These are phyloP conservation scores for Marmota monax DNA, from an alignment of 2,113 vertebrate species.

Conservation along the genomic window DNA sequence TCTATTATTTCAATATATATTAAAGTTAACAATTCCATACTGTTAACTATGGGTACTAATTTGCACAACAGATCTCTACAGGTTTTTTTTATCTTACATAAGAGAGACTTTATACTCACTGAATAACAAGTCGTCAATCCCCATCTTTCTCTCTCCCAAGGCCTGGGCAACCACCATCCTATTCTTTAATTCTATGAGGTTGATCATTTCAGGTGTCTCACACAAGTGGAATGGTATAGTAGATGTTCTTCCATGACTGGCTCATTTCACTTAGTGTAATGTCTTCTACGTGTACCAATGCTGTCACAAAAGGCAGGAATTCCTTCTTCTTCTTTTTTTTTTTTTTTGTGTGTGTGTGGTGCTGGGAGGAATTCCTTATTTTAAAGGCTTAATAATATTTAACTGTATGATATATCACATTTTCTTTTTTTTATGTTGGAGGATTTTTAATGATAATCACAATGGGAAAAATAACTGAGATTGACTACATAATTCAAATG, in stretches of 20 bases:
- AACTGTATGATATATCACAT: background rate
- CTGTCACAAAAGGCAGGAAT: background rate
- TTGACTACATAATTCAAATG: background rate
- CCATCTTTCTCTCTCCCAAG: background rate
- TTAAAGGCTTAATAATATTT: background rate
- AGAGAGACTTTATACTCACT: background rate
- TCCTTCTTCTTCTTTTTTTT: background rate
- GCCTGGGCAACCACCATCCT: background rate
- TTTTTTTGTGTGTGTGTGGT: too few relatives aligned
- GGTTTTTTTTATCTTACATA: background rate
- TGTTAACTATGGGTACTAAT: background rate
- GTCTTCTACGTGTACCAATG: background rate
- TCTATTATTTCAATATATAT: background rate
- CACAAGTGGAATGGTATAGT: background rate
- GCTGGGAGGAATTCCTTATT: background rate
- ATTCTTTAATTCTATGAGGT: background rate
- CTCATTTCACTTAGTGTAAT: background rate
- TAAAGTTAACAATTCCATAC: background rate
- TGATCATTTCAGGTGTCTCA: background rate
- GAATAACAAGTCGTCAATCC: background rate
- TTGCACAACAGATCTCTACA: background rate
- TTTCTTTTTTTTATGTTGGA: background rate
- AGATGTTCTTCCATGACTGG: background rate
- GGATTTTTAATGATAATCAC: background rate
- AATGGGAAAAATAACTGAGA: background rate